Conservation (phyloP, 1,140 invertebrate genomes). For the Lordiphosa stackelbergi region DNA sequence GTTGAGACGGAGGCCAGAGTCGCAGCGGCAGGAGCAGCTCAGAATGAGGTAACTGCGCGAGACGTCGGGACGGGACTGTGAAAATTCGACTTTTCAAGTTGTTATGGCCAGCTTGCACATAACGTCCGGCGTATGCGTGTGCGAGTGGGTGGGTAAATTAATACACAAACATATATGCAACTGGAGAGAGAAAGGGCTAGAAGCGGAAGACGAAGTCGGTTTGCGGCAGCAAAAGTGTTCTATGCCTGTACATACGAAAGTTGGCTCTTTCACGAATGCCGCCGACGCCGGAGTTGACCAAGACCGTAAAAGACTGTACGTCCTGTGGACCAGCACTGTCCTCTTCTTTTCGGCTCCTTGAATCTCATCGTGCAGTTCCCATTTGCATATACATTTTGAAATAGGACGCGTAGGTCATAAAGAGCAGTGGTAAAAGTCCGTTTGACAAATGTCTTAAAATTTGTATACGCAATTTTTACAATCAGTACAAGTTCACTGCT, state of each 20-base stretch:
- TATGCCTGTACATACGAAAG: constrained; percentile 54
- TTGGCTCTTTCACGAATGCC: constrained; percentile 71
- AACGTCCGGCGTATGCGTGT: constrained; percentile 37
- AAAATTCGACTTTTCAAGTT: constrained; percentile 75
- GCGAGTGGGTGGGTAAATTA: constrained; percentile 65
- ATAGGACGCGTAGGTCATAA: constrained; percentile 20
- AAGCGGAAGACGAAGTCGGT: constrained; percentile 36
- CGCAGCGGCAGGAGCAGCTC: constrained; percentile 31
- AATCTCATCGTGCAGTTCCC: constrained; percentile 41
- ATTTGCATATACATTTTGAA: constrained; percentile 60
- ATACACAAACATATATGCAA: constrained; percentile 68
- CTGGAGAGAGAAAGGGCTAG: constrained; percentile 35
- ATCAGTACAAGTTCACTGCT: too few species aligned
- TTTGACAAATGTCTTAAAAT: constrained; percentile 43
- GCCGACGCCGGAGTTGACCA: constrained; percentile 63
- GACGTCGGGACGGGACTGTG: constrained; percentile 61
- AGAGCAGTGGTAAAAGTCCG: constrained; percentile 18
- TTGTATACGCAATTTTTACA: background rate
- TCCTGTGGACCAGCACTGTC: constrained; percentile 14
- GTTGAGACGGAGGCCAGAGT: constrained; percentile 35
- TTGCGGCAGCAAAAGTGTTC: constrained; percentile 55
- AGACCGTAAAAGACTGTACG: constrained; percentile 40
- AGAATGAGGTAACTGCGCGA: constrained; percentile 50
- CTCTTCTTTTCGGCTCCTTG: constrained; percentile 39
- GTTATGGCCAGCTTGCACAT: constrained; percentile 54